Percentiles rank a stretch among this genome's conserved stretches.
Conservation (phyloP, 2,797 vertebrate species). For the Siniperca obscura region DNA sequence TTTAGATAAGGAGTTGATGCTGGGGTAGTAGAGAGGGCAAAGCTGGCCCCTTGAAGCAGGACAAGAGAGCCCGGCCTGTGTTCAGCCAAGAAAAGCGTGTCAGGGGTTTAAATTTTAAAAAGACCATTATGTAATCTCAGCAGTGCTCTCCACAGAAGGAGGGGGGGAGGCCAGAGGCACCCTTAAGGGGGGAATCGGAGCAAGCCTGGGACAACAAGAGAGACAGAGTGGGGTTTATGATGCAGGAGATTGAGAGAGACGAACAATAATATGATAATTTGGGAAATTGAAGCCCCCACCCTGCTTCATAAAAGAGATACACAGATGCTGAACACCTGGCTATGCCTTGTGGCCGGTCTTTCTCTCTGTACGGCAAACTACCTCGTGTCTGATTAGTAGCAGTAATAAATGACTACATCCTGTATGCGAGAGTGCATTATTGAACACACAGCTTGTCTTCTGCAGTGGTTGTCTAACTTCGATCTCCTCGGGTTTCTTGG, state of each 20-base stretch:
- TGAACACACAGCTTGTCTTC: conserved; percentile 52
- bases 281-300: conserved; percentile 1
- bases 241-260: conserved; percentile 13
- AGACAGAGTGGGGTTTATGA: conserved; percentile 9
- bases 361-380: conserved; percentile 16
- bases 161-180: conserved; percentile 49
- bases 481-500: conserved; percentile 38
- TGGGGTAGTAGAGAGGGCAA: conserved; percentile 36
- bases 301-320: conserved; percentile 10
- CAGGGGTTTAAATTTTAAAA: conserved; percentile 71
- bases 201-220: conserved; percentile 21
- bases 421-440: conserved; percentile 52
- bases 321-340: conserved; percentile 59
- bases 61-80: conserved; percentile 57
- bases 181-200: background rate
- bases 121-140: conserved; percentile 78
- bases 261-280: conserved; percentile 25
- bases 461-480: conserved; percentile 41
- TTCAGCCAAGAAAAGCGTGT: conserved; percentile 76
- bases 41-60: conserved; percentile 55
- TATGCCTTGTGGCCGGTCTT: conserved; percentile 29
- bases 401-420: conserved; percentile 53
- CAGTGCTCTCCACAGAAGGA: conserved; percentile 49
- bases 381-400: conserved; percentile 44
- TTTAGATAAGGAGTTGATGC: conserved; percentile 48